A percentile compares a stretch with the other conserved stretches of the same genome.
Conservation (phyloP, 2,888 invertebrate species). For the Temnothorax ravouxi region DNA sequence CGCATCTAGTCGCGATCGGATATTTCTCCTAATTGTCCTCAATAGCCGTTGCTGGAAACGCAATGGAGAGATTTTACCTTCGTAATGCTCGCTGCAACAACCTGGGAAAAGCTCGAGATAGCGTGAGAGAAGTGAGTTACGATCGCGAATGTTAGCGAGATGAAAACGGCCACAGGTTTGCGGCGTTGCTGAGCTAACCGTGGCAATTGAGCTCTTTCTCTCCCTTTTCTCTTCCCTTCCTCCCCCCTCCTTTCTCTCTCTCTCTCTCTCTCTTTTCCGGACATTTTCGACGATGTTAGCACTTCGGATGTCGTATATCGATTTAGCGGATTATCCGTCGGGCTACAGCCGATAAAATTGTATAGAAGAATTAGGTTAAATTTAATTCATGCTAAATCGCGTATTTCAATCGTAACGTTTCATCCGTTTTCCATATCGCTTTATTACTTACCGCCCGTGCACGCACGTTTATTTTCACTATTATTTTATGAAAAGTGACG, state of each 20-base stretch:
- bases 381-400: conserved; percentile 26
- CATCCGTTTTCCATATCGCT: neutral
- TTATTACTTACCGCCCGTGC: neutral
- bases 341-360: conserved; percentile 21
- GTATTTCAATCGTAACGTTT: neutral
- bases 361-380: conserved; percentile 30
- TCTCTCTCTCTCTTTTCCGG: neutral
- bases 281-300: conserved; percentile 37
- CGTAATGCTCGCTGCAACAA: conserved; percentile 42
- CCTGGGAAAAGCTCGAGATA: conserved; percentile 36
- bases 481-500: conserved; percentile 29
- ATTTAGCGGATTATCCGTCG: conserved; percentile 38
- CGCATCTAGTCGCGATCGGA: conserved; percentile 42
- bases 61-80: conserved; percentile 48
- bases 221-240: too few relatives aligned
- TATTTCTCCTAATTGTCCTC: conserved; percentile 51
- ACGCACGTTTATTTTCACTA: conserved; percentile 4
- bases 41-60: conserved; percentile 21
- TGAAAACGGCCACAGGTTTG: conserved; percentile 54
- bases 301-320: conserved; percentile 50
- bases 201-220: conserved; percentile 38
- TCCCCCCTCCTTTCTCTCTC: neutral
- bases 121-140: conserved; percentile 48
- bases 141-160: conserved; percentile 61
- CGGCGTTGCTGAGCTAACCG: conserved; percentile 5